These are phyloP conservation scores for Pangasius krempfi DNA, from an alignment of 2,797 vertebrate genomes.

Conservation along the genomic window DNA sequence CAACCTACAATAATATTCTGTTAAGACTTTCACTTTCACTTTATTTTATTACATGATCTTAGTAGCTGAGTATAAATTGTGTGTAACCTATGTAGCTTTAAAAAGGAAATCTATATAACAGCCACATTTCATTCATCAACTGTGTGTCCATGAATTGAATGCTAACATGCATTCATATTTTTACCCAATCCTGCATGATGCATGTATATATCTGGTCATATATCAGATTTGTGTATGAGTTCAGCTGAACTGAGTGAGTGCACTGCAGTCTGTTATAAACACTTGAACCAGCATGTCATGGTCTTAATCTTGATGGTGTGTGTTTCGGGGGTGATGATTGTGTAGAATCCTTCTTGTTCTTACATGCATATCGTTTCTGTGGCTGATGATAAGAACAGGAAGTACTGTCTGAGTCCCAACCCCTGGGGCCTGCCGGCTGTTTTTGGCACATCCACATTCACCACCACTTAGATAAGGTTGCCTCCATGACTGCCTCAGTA, in stretches of 20 bases:
- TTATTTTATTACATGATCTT: not conserved
- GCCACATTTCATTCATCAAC: not conserved
- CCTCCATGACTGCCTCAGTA: conserved; percentile 30
- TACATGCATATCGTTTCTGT: conserved; percentile 42
- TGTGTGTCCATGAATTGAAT: not conserved
- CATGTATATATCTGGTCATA: not conserved
- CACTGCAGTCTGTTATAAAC: conserved; percentile 40
- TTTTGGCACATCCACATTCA: conserved; percentile 45
- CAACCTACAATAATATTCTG: not conserved
- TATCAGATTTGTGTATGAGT: conserved; percentile 19
- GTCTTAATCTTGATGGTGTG: not conserved
- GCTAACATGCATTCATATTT: not conserved
- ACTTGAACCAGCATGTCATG: conserved; percentile 1
- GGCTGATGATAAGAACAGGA: conserved; percentile 40
- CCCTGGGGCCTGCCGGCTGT: conserved; percentile 22
- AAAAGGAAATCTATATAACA: not conserved
- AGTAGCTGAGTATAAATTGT: not conserved
- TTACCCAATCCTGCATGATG: not conserved
- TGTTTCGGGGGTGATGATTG: not conserved
- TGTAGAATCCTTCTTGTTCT: conserved; percentile 42
- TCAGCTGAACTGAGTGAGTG: conserved; percentile 15
- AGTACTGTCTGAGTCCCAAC: conserved; percentile 31
- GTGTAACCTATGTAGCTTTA: not conserved
- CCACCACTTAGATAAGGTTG: conserved; percentile 45
- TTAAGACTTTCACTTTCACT: not conserved